Conservation (phyloP, 1,140 invertebrate genomes). For the Micrasema minimum region DNA sequence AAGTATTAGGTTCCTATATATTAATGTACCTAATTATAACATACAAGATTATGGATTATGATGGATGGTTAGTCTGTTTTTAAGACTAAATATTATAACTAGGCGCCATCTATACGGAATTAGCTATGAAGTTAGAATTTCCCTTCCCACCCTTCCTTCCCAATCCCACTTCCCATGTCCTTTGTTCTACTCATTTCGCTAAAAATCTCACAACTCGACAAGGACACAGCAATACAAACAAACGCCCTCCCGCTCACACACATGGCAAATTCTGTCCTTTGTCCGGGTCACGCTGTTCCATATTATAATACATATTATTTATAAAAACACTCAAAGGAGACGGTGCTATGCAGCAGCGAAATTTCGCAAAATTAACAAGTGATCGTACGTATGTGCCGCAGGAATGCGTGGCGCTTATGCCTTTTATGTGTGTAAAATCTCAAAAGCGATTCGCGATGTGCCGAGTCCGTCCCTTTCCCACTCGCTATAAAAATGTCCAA, state of each 20-base stretch:
- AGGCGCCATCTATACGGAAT: slow-evolving; percentile 12
- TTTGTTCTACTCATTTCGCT: slow-evolving; percentile 23
- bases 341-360: slow-evolving; percentile 23
- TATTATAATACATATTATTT: background rate
- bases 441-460: slow-evolving; percentile 3
- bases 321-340: slow-evolving; percentile 20
- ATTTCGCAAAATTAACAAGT: no score
- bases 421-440: no score
- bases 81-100: background rate
- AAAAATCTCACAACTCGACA: slow-evolving; percentile 1
- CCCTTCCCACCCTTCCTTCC: background rate
- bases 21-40: no score
- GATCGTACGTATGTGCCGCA: no score
- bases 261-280: slow-evolving; percentile 31
- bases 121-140: background rate
- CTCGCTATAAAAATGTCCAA: slow-evolving; percentile 37
- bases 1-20: no score
- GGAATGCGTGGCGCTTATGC: no score
- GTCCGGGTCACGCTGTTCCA: slow-evolving; percentile 20
- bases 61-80: no score
- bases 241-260: background rate
- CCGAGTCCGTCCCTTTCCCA: slow-evolving; percentile 9
- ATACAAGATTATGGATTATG: no score
- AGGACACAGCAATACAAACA: background rate
- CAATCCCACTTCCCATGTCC: background rate